Conservation (phyloP, 2,113 vertebrate genomes). For the Lontra canadensis region DNA sequence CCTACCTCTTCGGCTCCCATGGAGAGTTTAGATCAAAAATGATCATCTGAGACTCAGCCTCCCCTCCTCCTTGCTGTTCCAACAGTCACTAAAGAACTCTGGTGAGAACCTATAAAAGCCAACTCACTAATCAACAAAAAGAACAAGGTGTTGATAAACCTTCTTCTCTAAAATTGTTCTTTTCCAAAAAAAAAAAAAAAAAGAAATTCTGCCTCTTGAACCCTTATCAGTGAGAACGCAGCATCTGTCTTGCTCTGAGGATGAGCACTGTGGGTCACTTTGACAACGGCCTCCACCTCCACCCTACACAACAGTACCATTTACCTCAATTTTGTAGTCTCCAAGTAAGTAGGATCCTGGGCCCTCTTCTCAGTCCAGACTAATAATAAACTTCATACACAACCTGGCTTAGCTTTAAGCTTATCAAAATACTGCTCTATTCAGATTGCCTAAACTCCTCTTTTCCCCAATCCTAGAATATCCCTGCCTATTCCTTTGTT, state of each 20-base stretch:
- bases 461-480: not conserved
- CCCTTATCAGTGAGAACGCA: not conserved
- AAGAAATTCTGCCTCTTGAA: not conserved
- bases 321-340: not conserved
- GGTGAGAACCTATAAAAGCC: not conserved
- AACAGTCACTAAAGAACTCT: not conserved
- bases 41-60: not conserved
- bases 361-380: not conserved
- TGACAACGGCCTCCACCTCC: not conserved
- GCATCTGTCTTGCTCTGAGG: not conserved
- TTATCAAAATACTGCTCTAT: not conserved
- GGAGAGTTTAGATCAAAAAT: not conserved
- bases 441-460: not conserved
- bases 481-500: not conserved
- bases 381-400: not conserved
- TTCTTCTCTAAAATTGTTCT: not conserved
- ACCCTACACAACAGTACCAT: not conserved
- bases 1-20: not conserved
- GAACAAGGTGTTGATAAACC: not conserved
- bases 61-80: not conserved
- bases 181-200: not conserved
- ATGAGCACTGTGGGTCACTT: not conserved
- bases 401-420: not conserved
- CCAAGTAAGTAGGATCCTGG: not conserved
- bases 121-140: not conserved